Conservation (phyloP, 1,140 invertebrate species). For the Scaptodrosophila lebanonensis region DNA sequence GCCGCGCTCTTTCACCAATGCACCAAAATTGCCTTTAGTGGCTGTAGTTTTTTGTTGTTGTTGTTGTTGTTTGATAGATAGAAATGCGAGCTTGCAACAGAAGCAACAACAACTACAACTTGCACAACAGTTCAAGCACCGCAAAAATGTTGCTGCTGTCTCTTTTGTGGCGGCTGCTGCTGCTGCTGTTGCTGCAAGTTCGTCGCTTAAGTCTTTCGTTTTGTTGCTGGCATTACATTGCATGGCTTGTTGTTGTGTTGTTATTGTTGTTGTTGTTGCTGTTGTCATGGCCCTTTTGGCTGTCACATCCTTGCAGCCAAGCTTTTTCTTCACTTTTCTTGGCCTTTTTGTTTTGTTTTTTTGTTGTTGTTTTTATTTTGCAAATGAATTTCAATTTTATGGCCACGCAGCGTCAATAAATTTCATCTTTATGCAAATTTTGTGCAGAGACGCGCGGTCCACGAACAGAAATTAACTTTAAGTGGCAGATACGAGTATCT, state of each 20-base stretch:
- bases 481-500: no score
- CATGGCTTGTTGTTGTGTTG: no score
- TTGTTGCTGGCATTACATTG: neutral
- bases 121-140: slow-evolving; percentile 29
- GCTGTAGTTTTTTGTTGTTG: slow-evolving; percentile 15
- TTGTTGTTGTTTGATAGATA: slow-evolving; percentile 25
- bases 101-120: slow-evolving; percentile 12
- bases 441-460: no score
- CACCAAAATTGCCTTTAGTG: slow-evolving; percentile 29
- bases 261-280: slow-evolving; percentile 18
- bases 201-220: slow-evolving; percentile 59
- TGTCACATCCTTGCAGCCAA: no score
- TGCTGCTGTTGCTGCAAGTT: slow-evolving; percentile 29
- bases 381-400: slow-evolving; percentile 72
- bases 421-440: slow-evolving; percentile 72
- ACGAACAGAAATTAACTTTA: no score
- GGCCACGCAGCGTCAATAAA: slow-evolving; percentile 61
- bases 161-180: neutral
- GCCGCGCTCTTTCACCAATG: slow-evolving; percentile 34
- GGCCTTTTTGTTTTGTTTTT: slow-evolving; percentile 9
- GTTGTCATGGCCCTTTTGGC: slow-evolving; percentile 1
- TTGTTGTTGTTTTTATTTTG: slow-evolving; percentile 26
- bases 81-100: slow-evolving; percentile 23
- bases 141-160: slow-evolving; percentile 4
- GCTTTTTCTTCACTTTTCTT: no score